Conservation (phyloP, 1,140 invertebrate species). For the Panagrolaimus sp. region DNA sequence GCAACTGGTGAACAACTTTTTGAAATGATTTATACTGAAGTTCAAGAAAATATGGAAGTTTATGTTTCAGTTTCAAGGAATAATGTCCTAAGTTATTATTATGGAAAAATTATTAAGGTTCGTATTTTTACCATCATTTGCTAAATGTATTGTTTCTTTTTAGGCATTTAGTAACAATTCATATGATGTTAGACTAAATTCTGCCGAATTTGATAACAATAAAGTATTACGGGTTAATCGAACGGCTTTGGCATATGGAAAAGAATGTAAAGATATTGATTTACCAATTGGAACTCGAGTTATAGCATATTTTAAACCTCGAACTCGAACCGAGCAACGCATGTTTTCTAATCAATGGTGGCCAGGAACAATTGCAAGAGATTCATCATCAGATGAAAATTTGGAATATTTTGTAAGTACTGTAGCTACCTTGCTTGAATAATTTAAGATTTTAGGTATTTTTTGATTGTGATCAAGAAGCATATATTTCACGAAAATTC, state of each 20-base stretch:
- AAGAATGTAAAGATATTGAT: not conserved
- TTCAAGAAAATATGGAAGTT: not conserved
- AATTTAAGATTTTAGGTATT: not conserved
- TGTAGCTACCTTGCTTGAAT: not conserved
- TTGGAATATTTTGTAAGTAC: not conserved
- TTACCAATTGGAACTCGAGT: not conserved
- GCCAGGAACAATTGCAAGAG: not conserved
- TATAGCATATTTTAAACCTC: not conserved
- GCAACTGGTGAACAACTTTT: not conserved
- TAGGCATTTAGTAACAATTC: not conserved
- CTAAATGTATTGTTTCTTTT: not conserved
- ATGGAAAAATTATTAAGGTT: not conserved
- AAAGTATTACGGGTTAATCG: not conserved
- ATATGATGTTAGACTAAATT: not conserved
- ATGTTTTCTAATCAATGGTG: not conserved
- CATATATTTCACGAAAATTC: not conserved
- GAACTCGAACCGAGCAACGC: not conserved
- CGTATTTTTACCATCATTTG: not conserved
- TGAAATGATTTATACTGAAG: not conserved
- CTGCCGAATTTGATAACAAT: not conserved
- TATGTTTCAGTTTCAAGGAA: not conserved
- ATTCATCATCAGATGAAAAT: not conserved
- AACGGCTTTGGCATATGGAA: not conserved
- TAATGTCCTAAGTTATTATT: not conserved
- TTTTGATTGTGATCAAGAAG: slow-evolving; percentile 8